These are phyloP conservation scores for Cyphomyrmex costatus DNA, from an alignment of 1,140 invertebrate species.

Conservation along the genomic window DNA sequence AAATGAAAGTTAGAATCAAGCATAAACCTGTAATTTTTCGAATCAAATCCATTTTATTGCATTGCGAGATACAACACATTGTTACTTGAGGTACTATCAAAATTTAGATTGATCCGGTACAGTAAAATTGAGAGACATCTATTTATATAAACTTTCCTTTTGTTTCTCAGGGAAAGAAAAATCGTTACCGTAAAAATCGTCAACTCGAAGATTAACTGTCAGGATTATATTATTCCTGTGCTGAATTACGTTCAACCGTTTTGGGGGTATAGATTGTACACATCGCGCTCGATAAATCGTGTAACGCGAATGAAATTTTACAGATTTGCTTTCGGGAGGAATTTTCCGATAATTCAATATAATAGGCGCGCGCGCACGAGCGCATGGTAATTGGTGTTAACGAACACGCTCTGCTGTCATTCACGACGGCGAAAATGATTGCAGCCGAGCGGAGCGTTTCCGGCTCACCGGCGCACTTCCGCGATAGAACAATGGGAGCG, in stretches of 20 bases:
- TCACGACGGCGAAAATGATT: constrained; percentile 75
- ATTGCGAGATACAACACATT: background rate
- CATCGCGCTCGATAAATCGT: constrained; percentile 46
- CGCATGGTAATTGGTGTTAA: constrained; percentile 76
- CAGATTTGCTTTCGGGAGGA: constrained; percentile 69
- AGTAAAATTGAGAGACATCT: background rate
- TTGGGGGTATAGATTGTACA: background rate
- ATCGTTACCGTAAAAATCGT: background rate
- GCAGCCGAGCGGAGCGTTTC: constrained; percentile 74
- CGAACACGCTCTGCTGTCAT: constrained; percentile 77
- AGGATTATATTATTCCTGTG: background rate
- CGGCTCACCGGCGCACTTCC: constrained; percentile 76
- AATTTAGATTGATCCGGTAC: background rate
- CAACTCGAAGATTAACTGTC: background rate
- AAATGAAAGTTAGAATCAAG: background rate
- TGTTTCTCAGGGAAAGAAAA: background rate
- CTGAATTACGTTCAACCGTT: constrained; percentile 10
- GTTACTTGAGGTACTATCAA: background rate
- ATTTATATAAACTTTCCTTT: background rate
- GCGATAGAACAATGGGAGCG: constrained; percentile 76
- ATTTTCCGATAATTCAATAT: constrained; percentile 76
- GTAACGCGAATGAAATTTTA: constrained; percentile 67
- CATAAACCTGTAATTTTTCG: background rate
- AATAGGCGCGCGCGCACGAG: constrained; percentile 58
- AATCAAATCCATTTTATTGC: background rate